Base-by-base conservation (phyloP, 2,888 invertebrate species). In the Eristalinus sepulchralis region DNA sequence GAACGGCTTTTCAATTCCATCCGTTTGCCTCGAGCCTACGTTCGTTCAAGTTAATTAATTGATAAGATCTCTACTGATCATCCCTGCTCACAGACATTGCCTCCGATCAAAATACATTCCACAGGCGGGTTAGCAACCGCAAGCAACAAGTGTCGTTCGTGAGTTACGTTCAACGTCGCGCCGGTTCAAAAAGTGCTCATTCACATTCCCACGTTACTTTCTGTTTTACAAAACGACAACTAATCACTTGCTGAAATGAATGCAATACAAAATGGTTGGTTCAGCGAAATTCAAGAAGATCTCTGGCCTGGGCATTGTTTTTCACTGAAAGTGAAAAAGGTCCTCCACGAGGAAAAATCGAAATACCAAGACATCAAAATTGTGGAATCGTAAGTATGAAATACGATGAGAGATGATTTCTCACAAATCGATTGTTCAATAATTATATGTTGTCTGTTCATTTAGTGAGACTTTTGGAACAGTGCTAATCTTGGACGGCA, bases 281-380 rank as follows among this genome's bases (percentile, higher is more conserved):
- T 98, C 91, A 97, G 96, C 88, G 99, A 99, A 94, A 94, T 96
- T 20, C 97, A 96, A 90, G 95, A 96, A 80, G 96, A 96, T 57
- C 93, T 98, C 90, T 98, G 98, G 98, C 97, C 97, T 0, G 98
- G 98, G 0, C 96, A 98, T 89, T 95, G 96, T 20, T 95, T 98
- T 90, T 98, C 98, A 0, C 93, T 99, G 84, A 95, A 97, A 94
- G 95, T 98, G 0, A 95, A 96, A 63, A 93, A 96, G 89, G 93
- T 98, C 1, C 93, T 98, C 0, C 95, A 97, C 91, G 93, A 95
- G 1, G 97, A 96, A 91, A 95, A 95, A 90, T 97, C 98, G 0
- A 93, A 95, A 68, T 98, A 94, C 92, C 98, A 98, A 92, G 96
- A 98, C 89, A 96, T 98, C 73, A 92, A 96, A 87, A 95, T 98